Evolutionary conservation across 2,888 invertebrate species (phyloP), one percentile per base, ranked within the genome.

Genomic region (Sminthurides aquaticus): DNA sequence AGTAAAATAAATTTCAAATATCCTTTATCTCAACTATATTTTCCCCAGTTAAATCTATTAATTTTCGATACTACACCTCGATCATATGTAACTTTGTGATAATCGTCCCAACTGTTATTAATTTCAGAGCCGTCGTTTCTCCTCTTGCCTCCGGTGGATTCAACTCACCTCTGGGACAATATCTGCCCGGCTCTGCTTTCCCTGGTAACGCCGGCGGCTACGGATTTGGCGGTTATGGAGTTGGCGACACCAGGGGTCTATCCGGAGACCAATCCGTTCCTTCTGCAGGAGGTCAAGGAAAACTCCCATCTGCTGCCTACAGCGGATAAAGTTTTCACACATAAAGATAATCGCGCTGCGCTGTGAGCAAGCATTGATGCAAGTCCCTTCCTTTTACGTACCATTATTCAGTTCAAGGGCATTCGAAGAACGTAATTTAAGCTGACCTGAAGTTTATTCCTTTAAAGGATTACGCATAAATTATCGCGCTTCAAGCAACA

Each of bases 191-290:
- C n/a, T 22, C 56, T 25, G 66, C 69, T 8, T 70, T 69, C 54
- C 69, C 69, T 24, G 52, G 52, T 20, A 71, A 65, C 34, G 62
- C 67, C 26, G 64, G 64, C 28, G 67, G 69, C 18, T 61, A 60
- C 49, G 74, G 74, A 26, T 74, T 74, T 59, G 72, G 71, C 24
- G 71, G 71, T n/a, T 69, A 67, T 56, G 69, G 67, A 43, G 69
- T 63, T 67, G 71, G 71, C n/a, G 68, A 67, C 57, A 67, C 60
- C 27, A 61, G 64, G 62, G 61, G 67, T 49, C 55, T 25, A n/a
- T 57, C 57, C 24, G 70, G 71, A 61, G 64, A 64, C 26, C 65
- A 48, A 22, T 66, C 69, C 24, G 59, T 69, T 52, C 64, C 69
- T 28, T 69, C 61, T 29, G 73, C 71, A 57, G 71, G 71, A 57